Evolutionary conservation across 2,113 vertebrate genomes (phyloP), one percentile per base, ranked within the genome.

Genomic region (Pseudorectes ferrugineus): DNA sequence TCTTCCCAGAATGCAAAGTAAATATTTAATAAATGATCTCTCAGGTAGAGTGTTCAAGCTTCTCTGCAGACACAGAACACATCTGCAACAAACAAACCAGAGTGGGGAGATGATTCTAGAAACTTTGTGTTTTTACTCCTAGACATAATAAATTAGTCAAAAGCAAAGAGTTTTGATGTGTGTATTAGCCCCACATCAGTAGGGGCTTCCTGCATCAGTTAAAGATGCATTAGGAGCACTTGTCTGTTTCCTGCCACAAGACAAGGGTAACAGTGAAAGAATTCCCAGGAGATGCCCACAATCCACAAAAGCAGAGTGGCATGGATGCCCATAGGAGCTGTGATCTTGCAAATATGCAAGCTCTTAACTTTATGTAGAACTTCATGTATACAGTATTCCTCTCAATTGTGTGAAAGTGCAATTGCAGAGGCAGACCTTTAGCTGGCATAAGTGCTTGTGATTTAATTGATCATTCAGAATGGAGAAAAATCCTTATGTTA

Each of bases 1-100:
- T 79, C 42, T 58, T 65, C 38, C 36, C 33, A 1, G 15, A 81
- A 86, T 71, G 46, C 67, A 59, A 93, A 87, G 65, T 70, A 95
- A 95, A 94, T 91, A 90, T 96, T 97, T 97, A 28, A 94, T 90
- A 86, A 94, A 82, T 35, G 8, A 57, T 74, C 57, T 92, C 52
- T 79, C 78, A 81, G 91, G 65, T 76, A 79, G 85, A 88, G 36
- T 16, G 36, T 74, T 67, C 58, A 73, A 65, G 33, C 33, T 90
- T 74, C 51, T 35, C 63, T n/a, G 70, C 61, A 88, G 75, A 38
- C 31, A 63, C 31, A 55, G 35, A 81, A 78, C 26, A 62, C 0
- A 3, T 21, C 58, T 48, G 40, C 58, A 71, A 82, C 46, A 77
- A 87, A 62, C 31, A 77, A 62, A n/a, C 20, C 6, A 14, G 33